phyloP scores from a whole-genome alignment of 2,797 vertebrate genomes.

The Bovichtus variegatus region DNA sequence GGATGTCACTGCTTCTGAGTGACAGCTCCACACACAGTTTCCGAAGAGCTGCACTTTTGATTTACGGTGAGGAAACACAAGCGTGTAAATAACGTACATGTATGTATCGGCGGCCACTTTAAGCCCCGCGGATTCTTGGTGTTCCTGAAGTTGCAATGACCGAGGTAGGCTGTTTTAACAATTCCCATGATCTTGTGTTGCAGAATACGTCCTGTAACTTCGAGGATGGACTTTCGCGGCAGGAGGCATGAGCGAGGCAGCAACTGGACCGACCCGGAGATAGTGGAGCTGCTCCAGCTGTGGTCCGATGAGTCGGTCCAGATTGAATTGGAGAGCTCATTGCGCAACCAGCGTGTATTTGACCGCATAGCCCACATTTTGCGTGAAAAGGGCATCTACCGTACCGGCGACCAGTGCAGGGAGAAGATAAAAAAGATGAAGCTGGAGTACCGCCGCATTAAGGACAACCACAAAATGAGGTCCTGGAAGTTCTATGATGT shows the following conservation, averaged over 20 bases:
- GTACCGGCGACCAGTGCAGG: constrained; percentile 90
- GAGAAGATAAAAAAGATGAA: constrained; percentile 98
- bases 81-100: not conserved
- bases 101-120: not conserved
- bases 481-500: constrained; percentile 94
- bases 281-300: constrained; percentile 92
- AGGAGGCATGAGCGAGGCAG: constrained; percentile 92
- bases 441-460: constrained; percentile 92
- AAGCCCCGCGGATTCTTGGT: not conserved
- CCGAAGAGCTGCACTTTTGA: constrained; percentile 47
- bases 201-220: constrained; percentile 30
- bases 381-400: constrained; percentile 90
- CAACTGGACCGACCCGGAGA: constrained; percentile 94
- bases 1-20: constrained; percentile 29
- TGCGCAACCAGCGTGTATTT: constrained; percentile 93
- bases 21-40: constrained; percentile 23
- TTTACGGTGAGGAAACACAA: constrained; percentile 44
- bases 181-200: constrained; percentile 12
- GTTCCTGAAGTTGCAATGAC: constrained; percentile 13
- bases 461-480: constrained; percentile 90
- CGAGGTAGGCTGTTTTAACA: not conserved
- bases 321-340: constrained; percentile 90
- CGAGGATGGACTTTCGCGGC: constrained; percentile 89
- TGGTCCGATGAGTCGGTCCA: constrained; percentile 92
- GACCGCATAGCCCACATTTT: constrained; percentile 91